Evolutionary conservation across 2,113 vertebrate genomes (phyloP), one percentile per base, ranked within the genome.

Genomic region (Coptodon bakossiorum): DNA sequence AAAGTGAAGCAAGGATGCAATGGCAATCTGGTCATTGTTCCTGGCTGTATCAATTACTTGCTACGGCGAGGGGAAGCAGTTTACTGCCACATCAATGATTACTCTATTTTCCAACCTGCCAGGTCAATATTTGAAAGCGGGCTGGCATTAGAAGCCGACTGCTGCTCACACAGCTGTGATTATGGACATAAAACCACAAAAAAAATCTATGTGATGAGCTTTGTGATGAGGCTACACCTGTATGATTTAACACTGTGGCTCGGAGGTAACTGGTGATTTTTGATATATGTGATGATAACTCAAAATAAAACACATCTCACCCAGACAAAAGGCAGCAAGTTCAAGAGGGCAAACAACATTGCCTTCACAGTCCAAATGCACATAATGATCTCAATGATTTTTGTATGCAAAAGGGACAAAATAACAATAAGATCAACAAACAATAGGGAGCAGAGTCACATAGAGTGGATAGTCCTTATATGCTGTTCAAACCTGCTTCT

Each of bases 11-110:
- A 31, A 59, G 84, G 83, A 86, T 59, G 12, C 86, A 80, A 61
- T 16, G 81, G 82, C 76, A 82, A 90, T 92, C 85, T 82, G 53
- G 87, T 87, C 90, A 89, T 85, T 92, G 85, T 91, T 89, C 53
- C 90, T 79, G 43, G 56, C 66, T 82, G 83, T 87, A 94, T 94
- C 88, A 94, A 93, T 91, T 90, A 91, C 91, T 54, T 82, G 86
- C 86, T 89, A 79, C 34, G 54, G 63, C 24, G 81, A 93, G 85
- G 78, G 89, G 89, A 90, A 82, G 91, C 61, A 57, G 91, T 94
- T 95, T 92, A 93, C 92, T 85, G 88, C 90, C 91, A 89, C 89
- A 83, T 95, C 93, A 87, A 92, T 93, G 92, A 95, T 94, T 91
- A 90, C 91, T 91, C 88, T 89, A 93, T 94, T 94, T 93, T 85